phyloP scores from a whole-genome alignment of 2,888 invertebrate genomes.

The Mythimna ferrago region DNA sequence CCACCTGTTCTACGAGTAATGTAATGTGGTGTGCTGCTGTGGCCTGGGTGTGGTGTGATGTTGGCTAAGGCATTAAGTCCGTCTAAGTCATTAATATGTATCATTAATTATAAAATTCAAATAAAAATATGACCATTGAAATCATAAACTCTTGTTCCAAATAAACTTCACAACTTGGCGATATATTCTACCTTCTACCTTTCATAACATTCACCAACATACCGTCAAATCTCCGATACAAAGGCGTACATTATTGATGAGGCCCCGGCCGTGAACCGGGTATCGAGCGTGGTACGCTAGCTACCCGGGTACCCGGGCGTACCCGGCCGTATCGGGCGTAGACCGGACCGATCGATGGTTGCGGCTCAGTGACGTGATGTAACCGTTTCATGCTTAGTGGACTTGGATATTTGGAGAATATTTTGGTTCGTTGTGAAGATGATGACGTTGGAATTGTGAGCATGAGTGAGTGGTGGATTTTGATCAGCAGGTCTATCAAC shows the following conservation, averaged over 20 bases:
- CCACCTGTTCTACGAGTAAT: no score
- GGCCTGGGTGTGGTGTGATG: no score
- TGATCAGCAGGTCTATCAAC: no score
- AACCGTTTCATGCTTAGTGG: slow-evolving; percentile 58
- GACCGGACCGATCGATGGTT: slow-evolving; percentile 69
- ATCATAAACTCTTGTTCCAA: no score
- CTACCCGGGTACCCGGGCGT: slow-evolving; percentile 66
- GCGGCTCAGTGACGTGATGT: slow-evolving; percentile 64
- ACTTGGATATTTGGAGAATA: slow-evolving; percentile 12
- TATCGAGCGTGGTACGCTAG: slow-evolving; percentile 64
- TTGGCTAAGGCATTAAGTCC: no score
- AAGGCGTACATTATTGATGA: slow-evolving; percentile 61
- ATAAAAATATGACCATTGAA: no score
- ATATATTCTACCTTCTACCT: background rate
- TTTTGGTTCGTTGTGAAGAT: slow-evolving; percentile 15
- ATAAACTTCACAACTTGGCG: background rate
- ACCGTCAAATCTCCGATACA: slow-evolving; percentile 51
- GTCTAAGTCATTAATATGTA: no score
- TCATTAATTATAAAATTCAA: no score
- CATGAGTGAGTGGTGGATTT: no score
- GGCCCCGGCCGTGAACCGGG: slow-evolving; percentile 60
- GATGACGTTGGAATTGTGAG: background rate
- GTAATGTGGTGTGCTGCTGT: no score
- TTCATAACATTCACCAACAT: slow-evolving; percentile 21
- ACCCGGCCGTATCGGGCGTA: slow-evolving; percentile 67